Conservation (phyloP, 1,140 invertebrate species). For the Atopsyche davidsoni region DNA sequence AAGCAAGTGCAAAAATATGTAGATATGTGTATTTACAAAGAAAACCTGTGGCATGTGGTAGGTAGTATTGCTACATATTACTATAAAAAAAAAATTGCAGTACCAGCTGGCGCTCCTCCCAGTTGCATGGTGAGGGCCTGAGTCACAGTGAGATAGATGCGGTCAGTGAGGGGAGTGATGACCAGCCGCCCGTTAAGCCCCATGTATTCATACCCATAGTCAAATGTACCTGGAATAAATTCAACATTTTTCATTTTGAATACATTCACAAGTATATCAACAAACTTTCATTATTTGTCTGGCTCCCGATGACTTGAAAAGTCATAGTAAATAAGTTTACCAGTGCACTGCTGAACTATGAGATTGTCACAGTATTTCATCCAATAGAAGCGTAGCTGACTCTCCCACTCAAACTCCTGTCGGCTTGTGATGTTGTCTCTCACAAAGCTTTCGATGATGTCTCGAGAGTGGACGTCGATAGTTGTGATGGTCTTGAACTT, state of each 20-base stretch:
- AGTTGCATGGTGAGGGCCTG: conserved; percentile 84
- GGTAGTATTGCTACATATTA: background rate
- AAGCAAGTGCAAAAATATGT: no score
- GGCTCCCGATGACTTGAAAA: background rate
- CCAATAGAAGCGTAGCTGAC: conserved; percentile 89
- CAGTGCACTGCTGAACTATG: conserved; percentile 77
- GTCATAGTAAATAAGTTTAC: conserved; percentile 35
- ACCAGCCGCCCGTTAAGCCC: conserved; percentile 84
- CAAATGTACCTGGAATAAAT: conserved; percentile 55
- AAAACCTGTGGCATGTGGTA: no score
- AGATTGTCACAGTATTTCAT: conserved; percentile 73
- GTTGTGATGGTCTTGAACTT: conserved; percentile 86
- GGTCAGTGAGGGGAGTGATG: conserved; percentile 84
- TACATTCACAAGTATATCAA: background rate
- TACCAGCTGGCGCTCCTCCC: conserved; percentile 78
- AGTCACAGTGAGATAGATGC: conserved; percentile 87
- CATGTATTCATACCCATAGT: conserved; percentile 94
- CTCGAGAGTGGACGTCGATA: conserved; percentile 83
- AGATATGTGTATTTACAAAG: background rate
- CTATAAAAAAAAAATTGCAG: conserved; percentile 8
- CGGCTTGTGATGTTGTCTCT: conserved; percentile 76
- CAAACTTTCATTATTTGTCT: background rate
- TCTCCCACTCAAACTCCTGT: conserved; percentile 87
- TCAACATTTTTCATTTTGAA: conserved; percentile 9
- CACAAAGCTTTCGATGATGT: conserved; percentile 84